A percentile compares a stretch with the other conserved stretches of the same genome.
Conservation (phyloP, 2,797 vertebrate genomes). For the Ptychobarbus kaznakovi region DNA sequence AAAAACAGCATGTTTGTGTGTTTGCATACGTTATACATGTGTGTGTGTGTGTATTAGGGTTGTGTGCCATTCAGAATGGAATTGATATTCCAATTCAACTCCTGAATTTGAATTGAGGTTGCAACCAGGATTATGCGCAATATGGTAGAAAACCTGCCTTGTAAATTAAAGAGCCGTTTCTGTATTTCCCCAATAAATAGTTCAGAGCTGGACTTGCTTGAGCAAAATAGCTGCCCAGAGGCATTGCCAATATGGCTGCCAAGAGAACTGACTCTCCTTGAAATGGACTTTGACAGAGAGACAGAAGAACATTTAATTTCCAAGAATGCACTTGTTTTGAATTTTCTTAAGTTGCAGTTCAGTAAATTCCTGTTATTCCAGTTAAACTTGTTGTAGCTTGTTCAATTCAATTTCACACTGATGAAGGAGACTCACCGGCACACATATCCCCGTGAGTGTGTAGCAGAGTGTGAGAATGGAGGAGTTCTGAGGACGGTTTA, state of each 20-base stretch:
- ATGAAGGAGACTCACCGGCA: slow-evolving; percentile 63
- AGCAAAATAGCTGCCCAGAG: neutral
- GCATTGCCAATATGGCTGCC: neutral
- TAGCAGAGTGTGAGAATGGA: slow-evolving; percentile 75
- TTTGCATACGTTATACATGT: neutral
- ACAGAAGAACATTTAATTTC: neutral
- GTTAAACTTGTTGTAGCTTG: neutral
- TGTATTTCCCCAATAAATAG: neutral
- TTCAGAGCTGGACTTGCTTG: neutral
- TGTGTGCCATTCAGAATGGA: neutral
- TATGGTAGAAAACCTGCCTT: neutral
- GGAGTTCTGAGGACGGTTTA: slow-evolving; percentile 77
- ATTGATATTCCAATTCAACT: neutral
- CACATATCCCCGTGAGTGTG: slow-evolving; percentile 62
- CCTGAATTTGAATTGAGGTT: neutral
- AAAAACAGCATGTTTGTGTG: neutral
- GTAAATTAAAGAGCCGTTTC: neutral
- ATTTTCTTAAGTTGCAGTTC: neutral
- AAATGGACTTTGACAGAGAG: neutral
- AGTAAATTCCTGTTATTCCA: neutral
- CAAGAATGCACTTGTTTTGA: neutral
- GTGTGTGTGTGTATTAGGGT: neutral
- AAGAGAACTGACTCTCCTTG: neutral
- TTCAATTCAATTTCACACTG: neutral
- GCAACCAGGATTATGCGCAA: neutral